Evolutionary conservation across 2,888 invertebrate species (phyloP), one percentile per base, ranked within the genome.

Genomic region (Agonopterix arenella): DNA sequence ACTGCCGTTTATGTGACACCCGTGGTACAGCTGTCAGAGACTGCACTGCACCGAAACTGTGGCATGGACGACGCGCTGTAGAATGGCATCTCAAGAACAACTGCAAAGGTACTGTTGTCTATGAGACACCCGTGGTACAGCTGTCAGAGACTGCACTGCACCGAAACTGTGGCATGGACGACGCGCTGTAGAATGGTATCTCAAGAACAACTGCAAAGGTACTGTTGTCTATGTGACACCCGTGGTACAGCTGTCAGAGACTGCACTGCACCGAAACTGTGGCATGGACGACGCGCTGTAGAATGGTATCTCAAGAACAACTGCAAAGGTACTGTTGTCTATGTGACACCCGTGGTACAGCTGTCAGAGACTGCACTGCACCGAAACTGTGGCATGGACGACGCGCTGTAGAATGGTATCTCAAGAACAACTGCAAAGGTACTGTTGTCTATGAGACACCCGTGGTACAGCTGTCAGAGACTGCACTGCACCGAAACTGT

Each of bases 191-290:
- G 88, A 89, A 50, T 86, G 88, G 41, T 88, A 88, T 58, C 85
- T 84, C 61, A 85, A 83, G 40, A 78, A 68, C 55, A 74, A 60
- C 0, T 84, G 85, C 48, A 88, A 86, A 81, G 84, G 88, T 88
- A 52, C 11, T 7, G 38, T 10, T 38, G 18, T 18, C 18, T 18
- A 18, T 18, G 18, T 18, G 18, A 18, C 18, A 18, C 18, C 18
- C 18, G 18, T 18, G 18, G 3, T 18, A 18, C 18, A 18, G 70
- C 0, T 86, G 86, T 54, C 80, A 76, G 45, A 66, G 84, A 13
- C 2, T 2, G 2, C 2, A n/a, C n/a, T n/a, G n/a, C n/a, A n/a
- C n/a, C n/a, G n/a, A n/a, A n/a, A n/a, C n/a, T 84, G 84, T 43
- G 66, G 84, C 2, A 58, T 77, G 48, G 84, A 84, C 10, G 82